Percentiles rank a stretch among this genome's conserved stretches.
Evolutionary conservation across 2,113 vertebrate genomes (phyloP).

Genomic region (Sus scrofa): DNA sequence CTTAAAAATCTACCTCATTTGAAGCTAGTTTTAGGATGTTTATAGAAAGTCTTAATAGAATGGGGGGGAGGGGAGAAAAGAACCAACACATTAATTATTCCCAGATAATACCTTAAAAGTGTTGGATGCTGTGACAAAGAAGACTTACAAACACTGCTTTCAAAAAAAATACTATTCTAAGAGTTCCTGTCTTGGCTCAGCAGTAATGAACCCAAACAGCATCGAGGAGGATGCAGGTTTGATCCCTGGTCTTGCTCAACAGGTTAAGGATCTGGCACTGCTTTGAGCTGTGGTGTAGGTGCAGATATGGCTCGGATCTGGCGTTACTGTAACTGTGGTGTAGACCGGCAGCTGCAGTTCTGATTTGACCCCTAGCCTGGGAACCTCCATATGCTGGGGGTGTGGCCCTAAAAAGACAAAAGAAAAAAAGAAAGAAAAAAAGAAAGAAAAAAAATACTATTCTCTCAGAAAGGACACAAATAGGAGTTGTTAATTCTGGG

Average conservation of each 20-base stretch:
- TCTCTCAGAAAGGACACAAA: conserved; percentile 27
- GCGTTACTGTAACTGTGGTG: too few species aligned
- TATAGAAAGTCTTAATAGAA: conserved; percentile 60
- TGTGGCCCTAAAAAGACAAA: too few species aligned
- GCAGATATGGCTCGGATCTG: too few species aligned
- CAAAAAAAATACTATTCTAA: conserved; percentile 20
- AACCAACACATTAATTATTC: conserved; percentile 31
- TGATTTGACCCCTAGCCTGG: too few species aligned
- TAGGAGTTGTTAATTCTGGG: not conserved
- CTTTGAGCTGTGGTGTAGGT: too few species aligned
- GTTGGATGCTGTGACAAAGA: not conserved
- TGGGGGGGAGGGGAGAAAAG: not conserved
- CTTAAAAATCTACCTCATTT: conserved; percentile 45
- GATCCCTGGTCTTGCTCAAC: too few species aligned
- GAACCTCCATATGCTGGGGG: too few species aligned
- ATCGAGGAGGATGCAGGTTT: too few species aligned
- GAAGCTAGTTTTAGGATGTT: conserved; percentile 42
- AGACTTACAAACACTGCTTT: conserved; percentile 39
- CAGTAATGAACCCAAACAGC: too few species aligned
- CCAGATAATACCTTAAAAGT: conserved; percentile 1
- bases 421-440: not conserved
- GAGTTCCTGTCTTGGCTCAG: too few species aligned
- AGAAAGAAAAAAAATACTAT: conserved; percentile 10
- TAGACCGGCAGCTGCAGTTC: too few species aligned
- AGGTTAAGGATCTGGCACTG: too few species aligned